Percentiles rank a stretch among this genome's conserved stretches.
Conservation (phyloP, 2,888 invertebrate genomes). For the Aplocera efformata region DNA sequence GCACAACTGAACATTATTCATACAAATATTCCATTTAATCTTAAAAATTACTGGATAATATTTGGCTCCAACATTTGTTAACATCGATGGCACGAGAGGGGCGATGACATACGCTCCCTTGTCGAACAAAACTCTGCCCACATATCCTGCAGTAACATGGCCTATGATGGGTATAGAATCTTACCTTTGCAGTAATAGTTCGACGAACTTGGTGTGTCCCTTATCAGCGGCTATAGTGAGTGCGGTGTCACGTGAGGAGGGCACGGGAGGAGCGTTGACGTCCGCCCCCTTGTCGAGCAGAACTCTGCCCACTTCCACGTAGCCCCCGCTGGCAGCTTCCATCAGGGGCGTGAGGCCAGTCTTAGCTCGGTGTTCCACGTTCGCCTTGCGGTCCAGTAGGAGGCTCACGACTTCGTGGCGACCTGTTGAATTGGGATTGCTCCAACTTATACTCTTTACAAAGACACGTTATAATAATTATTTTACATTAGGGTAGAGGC, state of each 20-base stretch:
- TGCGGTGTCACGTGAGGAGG: constrained; percentile 98
- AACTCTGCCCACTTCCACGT: constrained; percentile 98
- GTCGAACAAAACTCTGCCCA: too few species aligned
- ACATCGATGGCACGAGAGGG: too few species aligned
- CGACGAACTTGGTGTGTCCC: constrained; percentile 96
- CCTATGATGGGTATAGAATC: too few species aligned
- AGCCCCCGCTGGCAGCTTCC: constrained; percentile 99
- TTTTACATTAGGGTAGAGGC: too few species aligned
- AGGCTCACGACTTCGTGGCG: constrained; percentile 98
- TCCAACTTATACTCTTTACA: too few species aligned
- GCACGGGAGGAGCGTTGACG: constrained; percentile 99
- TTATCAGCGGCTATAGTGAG: constrained; percentile 99
- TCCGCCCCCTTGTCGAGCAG: constrained; percentile 98
- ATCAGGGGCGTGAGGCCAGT: constrained; percentile 98
- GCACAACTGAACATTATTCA: not conserved
- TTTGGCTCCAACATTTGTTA: too few species aligned
- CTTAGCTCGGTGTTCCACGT: constrained; percentile 99
- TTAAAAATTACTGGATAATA: too few species aligned
- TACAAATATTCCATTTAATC: too few species aligned
- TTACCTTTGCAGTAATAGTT: constrained; percentile 86
- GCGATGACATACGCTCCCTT: too few species aligned
- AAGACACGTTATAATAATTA: too few species aligned
- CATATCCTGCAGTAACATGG: too few species aligned
- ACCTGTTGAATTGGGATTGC: too few species aligned
- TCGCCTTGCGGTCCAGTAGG: constrained; percentile 96